Evolutionary conservation across 2,888 invertebrate genomes (phyloP), one percentile per base, ranked within the genome.

Genomic region (Bedellia somnulentella): DNA sequence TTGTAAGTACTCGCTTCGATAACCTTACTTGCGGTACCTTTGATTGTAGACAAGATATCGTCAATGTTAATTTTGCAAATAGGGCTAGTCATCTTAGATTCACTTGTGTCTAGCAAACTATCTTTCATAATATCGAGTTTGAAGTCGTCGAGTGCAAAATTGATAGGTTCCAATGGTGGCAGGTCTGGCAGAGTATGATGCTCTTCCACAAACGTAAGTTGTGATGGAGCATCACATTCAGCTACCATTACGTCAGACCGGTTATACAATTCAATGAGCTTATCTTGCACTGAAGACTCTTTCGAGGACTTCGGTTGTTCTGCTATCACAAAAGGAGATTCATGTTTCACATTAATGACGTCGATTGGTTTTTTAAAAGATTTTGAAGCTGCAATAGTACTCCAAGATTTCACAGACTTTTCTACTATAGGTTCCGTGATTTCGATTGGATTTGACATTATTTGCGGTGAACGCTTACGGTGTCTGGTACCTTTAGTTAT

Each of bases 51-150:
- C 3, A 73, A 45, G 36, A 73, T 71, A 37, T 61, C 71, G 34
- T 71, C 73, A 30, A 75, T 68, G 34, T 68, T 64, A 29, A 73
- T 73, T 46, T 71, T 67, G 44, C 70, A 73, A 43, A 73, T 68
- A 1, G 75, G 73, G 37, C 70, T 73, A 14, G 55, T 52, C 11
- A 63, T 37, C 34, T 53, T 60, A 2, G 52, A 29, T 22, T 71
- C 70, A 36, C 46, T 55, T 15, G 47, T 49, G 30, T 75, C 75
- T 31, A 71, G 35, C 25, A 71, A 57, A 36, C 75, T 70, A 35
- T 75, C 73, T 39, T 57, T 51, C 71, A 73, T 75, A 1, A 62
- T 70, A 37, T 73, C 73, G 5, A 73, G 43, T 38, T 68, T 70
- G 32, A 68, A 67, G 28, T 75, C 71, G 25, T 75, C 73, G 18